phyloP scores from a whole-genome alignment of 2,888 invertebrate genomes.

The Metellina segmentata region DNA sequence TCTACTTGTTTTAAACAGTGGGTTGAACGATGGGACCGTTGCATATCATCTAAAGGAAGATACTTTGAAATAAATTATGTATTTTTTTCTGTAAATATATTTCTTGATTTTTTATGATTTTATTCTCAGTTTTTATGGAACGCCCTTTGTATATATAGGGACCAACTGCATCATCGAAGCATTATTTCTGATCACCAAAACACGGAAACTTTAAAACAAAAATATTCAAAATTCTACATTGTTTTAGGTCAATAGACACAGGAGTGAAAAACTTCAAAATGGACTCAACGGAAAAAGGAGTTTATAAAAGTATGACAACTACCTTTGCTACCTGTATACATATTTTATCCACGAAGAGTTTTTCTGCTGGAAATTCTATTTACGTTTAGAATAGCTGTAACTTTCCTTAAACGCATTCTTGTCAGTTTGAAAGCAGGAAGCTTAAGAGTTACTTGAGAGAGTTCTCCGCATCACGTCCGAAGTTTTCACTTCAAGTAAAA shows the following conservation, averaged over 20 bases:
- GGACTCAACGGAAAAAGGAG: not conserved
- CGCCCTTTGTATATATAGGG: too few species aligned
- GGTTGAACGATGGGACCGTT: too few species aligned
- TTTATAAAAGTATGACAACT: conserved; percentile 52
- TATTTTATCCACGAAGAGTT: conserved; percentile 30
- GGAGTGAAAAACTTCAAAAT: conserved; percentile 5
- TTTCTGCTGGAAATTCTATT: not conserved
- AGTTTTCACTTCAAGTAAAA: too few species aligned
- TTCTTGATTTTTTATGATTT: too few species aligned
- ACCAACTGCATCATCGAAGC: too few species aligned
- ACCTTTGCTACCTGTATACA: conserved; percentile 27
- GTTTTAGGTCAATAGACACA: not conserved
- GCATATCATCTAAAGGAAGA: too few species aligned
- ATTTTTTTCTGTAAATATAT: too few species aligned
- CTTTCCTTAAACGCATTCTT: not conserved
- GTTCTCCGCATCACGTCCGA: too few species aligned
- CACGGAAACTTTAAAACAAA: not conserved
- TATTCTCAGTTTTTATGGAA: too few species aligned
- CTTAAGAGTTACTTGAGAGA: not conserved
- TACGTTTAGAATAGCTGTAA: not conserved
- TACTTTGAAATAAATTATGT: too few species aligned
- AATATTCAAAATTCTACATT: not conserved
- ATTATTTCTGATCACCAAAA: not conserved
- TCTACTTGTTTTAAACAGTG: too few species aligned
- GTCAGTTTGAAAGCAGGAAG: not conserved